Evolutionary conservation across 1,140 invertebrate species (phyloP), one percentile per base, ranked within the genome.

Genomic region (Liolophura sinensis): DNA sequence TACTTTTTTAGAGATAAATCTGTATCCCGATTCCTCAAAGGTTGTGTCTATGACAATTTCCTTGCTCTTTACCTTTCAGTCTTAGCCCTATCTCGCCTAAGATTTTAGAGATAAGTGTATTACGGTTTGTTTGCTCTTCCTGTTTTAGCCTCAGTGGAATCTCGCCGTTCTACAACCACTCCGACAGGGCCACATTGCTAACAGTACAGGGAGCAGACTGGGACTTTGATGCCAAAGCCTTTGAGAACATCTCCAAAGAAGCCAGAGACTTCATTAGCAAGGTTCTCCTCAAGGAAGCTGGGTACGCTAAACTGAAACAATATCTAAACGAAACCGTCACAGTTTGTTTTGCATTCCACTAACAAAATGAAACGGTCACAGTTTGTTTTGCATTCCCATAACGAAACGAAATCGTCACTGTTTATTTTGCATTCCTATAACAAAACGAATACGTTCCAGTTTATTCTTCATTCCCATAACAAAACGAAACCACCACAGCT

Each of bases 171-270:
- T 94, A 94, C 69, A 96, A 96, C 22, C 94, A 96, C 78, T 96
- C 95, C 78, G 96, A 99, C 82, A 91, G 97, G 59, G 96, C 99
- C 75, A 99, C 95, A 0, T 82, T 99, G 56, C 95, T 96, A 82
- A 98, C 98, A 81, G 95, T 98, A 0, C 96, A 96, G 82, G 91
- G 92, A 22, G 97, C 96, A 79, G 93, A 98, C 80, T 99, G 96
- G 95, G 93, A 95, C 86, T 98, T 99, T 85, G 95, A 98, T 81
- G 91, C 92, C 78, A 90, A 94, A 15, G 96, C 96, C 86, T 86
- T 86, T 70, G 87, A 90, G 11, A 90, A 91, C 71, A 92, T 99
- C 54, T 99, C 97, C 0, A 92, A 96, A 54, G 93, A 97, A 82
- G 97, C 92, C 68, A 97, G 95, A 86, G 97, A 99, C 86, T 99